Base-by-base conservation (phyloP, 2,888 invertebrate genomes). In the Cheilosia scutellata region DNA sequence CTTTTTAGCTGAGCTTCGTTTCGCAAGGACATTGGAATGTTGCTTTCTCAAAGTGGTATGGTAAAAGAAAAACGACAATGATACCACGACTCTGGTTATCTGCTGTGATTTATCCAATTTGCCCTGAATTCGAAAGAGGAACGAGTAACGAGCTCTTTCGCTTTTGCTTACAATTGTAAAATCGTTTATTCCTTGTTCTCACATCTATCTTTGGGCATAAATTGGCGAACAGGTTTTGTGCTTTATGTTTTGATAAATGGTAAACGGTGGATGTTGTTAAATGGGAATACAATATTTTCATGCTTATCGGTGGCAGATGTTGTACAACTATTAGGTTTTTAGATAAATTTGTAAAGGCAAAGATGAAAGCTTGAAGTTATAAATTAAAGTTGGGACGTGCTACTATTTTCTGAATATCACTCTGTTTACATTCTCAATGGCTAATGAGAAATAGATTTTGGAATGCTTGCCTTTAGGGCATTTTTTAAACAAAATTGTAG, bases 71-170 rank as follows among this genome's bases (percentile, higher is more conserved):
- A 75, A 75, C 44, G 63, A 70, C 58, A 33, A 71, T 72, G 66
- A 86, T 80, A 62, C 76, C 68, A 77, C 76, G 76, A 77, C 68
- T 77, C 71, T 77, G 76, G 60, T 82, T 86, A 86, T 82, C 86
- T 72, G 57, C 42, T 51, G 86, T 86, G 86, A 86, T 86, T 86
- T 86, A 86, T 86, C 66, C 76, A 82, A 82, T 76, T 86, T 77
- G 66, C 57, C 51, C 25, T 58, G 49, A 44, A 63, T 57, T 75
- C n/a, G 11, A 37, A 60, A 31, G 25, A 49, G 37, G 68, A 49
- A 58, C 42, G 57, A 57, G 37, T 16, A 49, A 66, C 31, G 66
- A 65, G 49, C 27, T 20, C 16, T 4, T 4, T 16, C 9, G n/a
- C 13, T 40, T 47, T 53, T 33, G 53, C 31, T 58, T 65, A 71